A percentile compares a stretch with the other conserved stretches of the same genome.
Evolutionary conservation across 2,113 vertebrate species (phyloP).

Genomic region (Rutilus rutilus): DNA sequence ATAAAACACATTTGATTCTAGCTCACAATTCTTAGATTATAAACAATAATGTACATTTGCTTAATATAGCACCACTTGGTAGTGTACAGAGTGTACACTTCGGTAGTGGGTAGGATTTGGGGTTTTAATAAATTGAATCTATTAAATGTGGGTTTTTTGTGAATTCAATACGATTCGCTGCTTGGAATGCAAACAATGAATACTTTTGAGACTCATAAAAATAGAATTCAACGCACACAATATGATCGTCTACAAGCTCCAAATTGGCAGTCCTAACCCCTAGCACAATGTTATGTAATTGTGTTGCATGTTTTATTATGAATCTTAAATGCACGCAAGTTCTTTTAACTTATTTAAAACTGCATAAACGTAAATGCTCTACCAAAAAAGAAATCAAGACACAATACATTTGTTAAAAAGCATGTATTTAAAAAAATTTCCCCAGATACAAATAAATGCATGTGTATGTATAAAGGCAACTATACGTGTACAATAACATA

Average conservation of each 20-base stretch:
- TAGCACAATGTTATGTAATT: background rate
- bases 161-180: background rate
- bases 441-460: constrained; percentile 5
- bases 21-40: background rate
- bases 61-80: background rate
- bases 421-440: background rate
- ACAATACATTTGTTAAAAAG: background rate
- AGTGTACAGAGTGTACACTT: background rate
- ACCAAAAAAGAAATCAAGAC: background rate
- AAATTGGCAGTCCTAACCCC: background rate
- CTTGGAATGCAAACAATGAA: background rate
- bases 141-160: background rate
- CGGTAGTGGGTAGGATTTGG: background rate
- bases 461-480: background rate
- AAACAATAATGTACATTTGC: background rate
- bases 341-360: background rate
- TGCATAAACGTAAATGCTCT: background rate
- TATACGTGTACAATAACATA: background rate
- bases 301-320: background rate
- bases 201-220: background rate
- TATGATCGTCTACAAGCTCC: background rate
- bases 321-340: background rate
- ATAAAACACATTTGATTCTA: background rate
- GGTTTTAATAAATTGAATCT: background rate
- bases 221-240: background rate